These are phyloP conservation scores for Lophochroa leadbeateri DNA, from an alignment of 2,113 vertebrate genomes.

Conservation along the genomic window DNA sequence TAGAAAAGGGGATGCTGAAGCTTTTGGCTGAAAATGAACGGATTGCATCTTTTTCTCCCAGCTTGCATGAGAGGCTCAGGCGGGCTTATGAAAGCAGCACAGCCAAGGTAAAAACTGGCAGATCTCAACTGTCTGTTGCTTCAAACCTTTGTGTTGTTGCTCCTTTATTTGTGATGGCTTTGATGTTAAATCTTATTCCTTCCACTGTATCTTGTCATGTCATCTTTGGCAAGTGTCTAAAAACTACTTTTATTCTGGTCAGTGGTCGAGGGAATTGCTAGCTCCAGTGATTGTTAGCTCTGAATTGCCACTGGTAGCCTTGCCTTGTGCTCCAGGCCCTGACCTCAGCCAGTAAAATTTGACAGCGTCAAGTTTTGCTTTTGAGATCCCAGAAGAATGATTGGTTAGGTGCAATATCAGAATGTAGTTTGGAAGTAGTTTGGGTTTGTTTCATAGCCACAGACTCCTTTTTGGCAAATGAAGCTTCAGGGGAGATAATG, in stretches of 20 bases:
- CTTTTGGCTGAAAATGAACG: conserved; percentile 95
- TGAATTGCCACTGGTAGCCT: not conserved
- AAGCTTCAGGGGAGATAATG: not conserved
- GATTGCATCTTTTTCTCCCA: conserved; percentile 85
- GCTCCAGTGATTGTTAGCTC: not conserved
- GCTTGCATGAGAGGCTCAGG: conserved; percentile 82
- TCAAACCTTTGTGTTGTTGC: not conserved
- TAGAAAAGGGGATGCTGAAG: conserved; percentile 91
- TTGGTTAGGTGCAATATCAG: not conserved
- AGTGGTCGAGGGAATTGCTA: not conserved
- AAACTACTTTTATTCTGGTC: not conserved
- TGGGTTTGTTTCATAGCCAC: not conserved
- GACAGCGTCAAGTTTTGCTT: not conserved
- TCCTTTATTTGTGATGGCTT: not conserved
- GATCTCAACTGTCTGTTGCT: not conserved
- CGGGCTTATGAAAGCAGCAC: conserved; percentile 86
- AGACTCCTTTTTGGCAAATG: not conserved
- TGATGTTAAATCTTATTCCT: not conserved
- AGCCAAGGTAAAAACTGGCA: conserved; percentile 81
- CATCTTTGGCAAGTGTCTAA: not conserved
- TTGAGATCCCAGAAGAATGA: not conserved
- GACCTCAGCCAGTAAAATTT: not conserved
- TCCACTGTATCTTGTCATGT: not conserved
- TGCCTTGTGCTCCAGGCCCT: not conserved
- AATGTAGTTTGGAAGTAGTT: not conserved